Base-by-base conservation (phyloP, 2,113 vertebrate species). In the Pterophyllum scalare region DNA sequence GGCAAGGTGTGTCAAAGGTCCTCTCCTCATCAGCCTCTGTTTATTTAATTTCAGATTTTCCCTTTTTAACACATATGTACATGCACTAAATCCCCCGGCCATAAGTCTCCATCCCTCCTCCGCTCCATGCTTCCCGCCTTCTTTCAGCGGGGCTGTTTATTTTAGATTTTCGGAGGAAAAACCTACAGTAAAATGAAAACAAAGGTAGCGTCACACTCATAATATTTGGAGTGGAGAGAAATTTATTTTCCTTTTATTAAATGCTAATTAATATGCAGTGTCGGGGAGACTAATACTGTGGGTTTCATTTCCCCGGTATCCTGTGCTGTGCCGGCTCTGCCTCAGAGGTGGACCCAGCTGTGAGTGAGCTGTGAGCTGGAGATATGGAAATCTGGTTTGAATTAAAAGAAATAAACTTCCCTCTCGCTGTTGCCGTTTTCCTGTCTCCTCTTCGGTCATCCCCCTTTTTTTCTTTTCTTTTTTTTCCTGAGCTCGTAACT, bases 261-360 rank as follows among this genome's bases (percentile, higher is more conserved):
- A 97, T 95, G 82, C 96, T 97, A 96, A 97, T 98, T 98, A 98
- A 98, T 98, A 97, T 98, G 97, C 97, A 97, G 97, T 92, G 96
- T 96, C 94, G 96, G 96, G 95, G 95, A 96, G 95, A 95, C 96
- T 97, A 97, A 97, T 97, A 95, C 95, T 88, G 93, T 87, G 94
- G 96, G 93, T 96, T 96, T 97, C 95, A 95, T 96, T 96, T 97
- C 96, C 94, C 95, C 96, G 90, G 95, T 88, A 97, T 97, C 97
- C 96, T 97, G 96, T 94, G 95, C 96, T 93, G 95, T 94, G 94
- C 93, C 91, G 94, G 94, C 94, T 61, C 81, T 13, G 83, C 83
- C 92, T 89, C 94, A 89, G 94, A 95, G 96, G 96, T 93, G 94
- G 83, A 87, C 80, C 93, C 93, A 86, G 95, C 92, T 62, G 20